A percentile compares a stretch with the other conserved stretches of the same genome.
phyloP scores from a whole-genome alignment of 2,797 vertebrate species.

The Gambusia yucatana region DNA sequence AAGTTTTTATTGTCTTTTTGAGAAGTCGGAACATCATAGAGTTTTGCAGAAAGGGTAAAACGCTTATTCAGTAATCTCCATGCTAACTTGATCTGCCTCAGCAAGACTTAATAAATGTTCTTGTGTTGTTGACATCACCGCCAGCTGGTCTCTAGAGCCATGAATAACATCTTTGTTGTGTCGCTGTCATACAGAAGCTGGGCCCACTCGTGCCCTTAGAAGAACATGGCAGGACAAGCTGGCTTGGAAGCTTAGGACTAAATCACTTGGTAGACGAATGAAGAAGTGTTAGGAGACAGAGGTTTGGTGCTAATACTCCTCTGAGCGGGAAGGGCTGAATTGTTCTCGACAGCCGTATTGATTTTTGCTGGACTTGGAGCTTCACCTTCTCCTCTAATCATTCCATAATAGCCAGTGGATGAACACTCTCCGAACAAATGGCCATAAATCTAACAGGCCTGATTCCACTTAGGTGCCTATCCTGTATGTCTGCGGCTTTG shows the following conservation, averaged over 20 bases:
- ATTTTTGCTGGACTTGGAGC: slow-evolving; percentile 99
- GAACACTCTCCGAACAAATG: slow-evolving; percentile 98
- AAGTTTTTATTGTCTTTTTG: slow-evolving; percentile 17
- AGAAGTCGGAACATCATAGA: slow-evolving; percentile 1
- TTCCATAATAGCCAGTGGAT: slow-evolving; percentile 99
- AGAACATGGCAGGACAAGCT: slow-evolving; percentile 72
- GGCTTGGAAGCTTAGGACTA: slow-evolving; percentile 70
- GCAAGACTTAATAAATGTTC: slow-evolving; percentile 26
- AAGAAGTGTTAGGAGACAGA: slow-evolving; percentile 87
- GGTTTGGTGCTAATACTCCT: slow-evolving; percentile 88
- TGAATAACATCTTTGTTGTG: slow-evolving; percentile 55
- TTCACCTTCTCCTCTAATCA: slow-evolving; percentile 99
- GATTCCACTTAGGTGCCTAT: slow-evolving; percentile 88
- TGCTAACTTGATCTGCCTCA: slow-evolving; percentile 22
- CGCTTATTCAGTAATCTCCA: slow-evolving; percentile 22
- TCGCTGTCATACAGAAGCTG: slow-evolving; percentile 40
- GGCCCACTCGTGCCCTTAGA: slow-evolving; percentile 53
- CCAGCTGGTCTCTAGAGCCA: slow-evolving; percentile 30
- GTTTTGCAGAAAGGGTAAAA: slow-evolving; percentile 39
- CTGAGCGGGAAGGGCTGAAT: slow-evolving; percentile 90
- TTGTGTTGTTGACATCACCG: slow-evolving; percentile 26
- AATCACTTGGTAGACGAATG: slow-evolving; percentile 80
- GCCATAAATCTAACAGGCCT: slow-evolving; percentile 97
- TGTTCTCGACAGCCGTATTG: slow-evolving; percentile 98
- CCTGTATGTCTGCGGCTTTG: slow-evolving; percentile 82